These are phyloP conservation scores for Parazoanthus darwini DNA, from an alignment of 92 coral and sea anemone genomes.

Conservation along the genomic window DNA sequence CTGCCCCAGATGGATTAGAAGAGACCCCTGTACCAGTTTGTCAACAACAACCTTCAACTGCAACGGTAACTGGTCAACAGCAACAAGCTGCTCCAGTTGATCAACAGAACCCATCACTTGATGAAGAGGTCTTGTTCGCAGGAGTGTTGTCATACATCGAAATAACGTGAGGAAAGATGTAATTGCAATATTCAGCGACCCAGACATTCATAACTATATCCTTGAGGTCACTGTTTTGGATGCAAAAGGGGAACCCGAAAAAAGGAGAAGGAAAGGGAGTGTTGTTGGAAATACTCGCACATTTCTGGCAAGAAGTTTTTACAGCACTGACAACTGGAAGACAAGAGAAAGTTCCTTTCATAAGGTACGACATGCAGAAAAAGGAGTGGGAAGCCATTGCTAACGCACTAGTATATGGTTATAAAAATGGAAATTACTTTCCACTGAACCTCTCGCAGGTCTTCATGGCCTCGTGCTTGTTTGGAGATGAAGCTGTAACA, in stretches of 20 bases:
- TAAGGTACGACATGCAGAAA: constrained; percentile 36
- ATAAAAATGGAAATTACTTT: constrained; percentile 24
- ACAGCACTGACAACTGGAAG: constrained; percentile 29
- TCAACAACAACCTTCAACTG: neutral
- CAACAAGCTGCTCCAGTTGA: neutral
- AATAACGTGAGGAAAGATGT: constrained; percentile 37
- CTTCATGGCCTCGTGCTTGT: constrained; percentile 33
- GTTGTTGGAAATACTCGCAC: constrained; percentile 15
- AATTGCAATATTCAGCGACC: constrained; percentile 34
- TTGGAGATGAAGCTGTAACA: constrained; percentile 37
- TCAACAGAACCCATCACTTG: neutral
- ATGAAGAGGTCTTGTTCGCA: constrained; percentile 13
- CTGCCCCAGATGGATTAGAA: neutral
- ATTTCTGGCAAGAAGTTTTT: constrained; percentile 39
- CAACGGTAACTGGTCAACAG: neutral
- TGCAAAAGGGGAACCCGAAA: constrained; percentile 24
- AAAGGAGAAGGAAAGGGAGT: constrained; percentile 52
- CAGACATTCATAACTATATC: constrained; percentile 15
- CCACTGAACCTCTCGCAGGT: constrained; percentile 28
- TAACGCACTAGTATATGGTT: constrained; percentile 30
- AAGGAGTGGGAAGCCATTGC: constrained; percentile 44
- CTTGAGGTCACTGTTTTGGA: constrained; percentile 27
- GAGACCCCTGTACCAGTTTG: neutral
- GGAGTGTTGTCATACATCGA: constrained; percentile 36
- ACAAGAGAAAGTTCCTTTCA: constrained; percentile 35